Base-by-base conservation (phyloP, 2,113 vertebrate species). In the Petrocephalus zakoni region DNA sequence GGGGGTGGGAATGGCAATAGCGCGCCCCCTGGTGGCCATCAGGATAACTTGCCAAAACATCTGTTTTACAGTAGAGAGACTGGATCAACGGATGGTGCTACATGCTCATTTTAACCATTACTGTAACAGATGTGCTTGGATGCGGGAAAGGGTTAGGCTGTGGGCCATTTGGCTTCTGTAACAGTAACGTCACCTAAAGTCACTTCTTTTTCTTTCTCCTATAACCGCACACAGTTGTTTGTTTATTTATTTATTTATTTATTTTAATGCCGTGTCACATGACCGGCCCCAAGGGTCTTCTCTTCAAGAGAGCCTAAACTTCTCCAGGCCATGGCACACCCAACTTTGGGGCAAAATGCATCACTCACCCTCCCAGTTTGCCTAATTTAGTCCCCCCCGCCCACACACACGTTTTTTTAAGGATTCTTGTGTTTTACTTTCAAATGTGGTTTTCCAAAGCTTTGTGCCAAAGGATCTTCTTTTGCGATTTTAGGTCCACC, bases 241-340 rank as follows among this genome's bases (percentile, higher is more conserved):
- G 42, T 42, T 42, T 82, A 58, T 88, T 88, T 88, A 88, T 88
- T 88, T 87, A 72, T 87, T 87, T 83, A 88, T 82, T 82, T 56
- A 58, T 82, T 88, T 78, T 46, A 15, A 47, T 21, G 49, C 81
- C 72, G 7, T 37, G 34, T 78, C 34, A 42, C 72, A 15, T 78
- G 34, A 78, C 29, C 1, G 4, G 15, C 29, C 4, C 11, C 34
- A 37, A 29, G 68, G 13, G 7, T 22, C 61, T 4, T 64, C 58
- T 64, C 22, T 15, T 29, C n/a, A 15, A 64, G n/a, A n/a, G 9
- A 37, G 13, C 68, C 11, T 75, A 75, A 37, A 11, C 29, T 72
- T 34, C 68, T 72, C 68, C 11, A 13, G 11, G 1, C 4, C 68
- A 13, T 29, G 25, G n/a, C 68, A 34, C 13, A 25, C 37, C 34